Evolutionary conservation across 1,140 invertebrate genomes (phyloP).

Genomic region (Sycophaga agraensis): DNA sequence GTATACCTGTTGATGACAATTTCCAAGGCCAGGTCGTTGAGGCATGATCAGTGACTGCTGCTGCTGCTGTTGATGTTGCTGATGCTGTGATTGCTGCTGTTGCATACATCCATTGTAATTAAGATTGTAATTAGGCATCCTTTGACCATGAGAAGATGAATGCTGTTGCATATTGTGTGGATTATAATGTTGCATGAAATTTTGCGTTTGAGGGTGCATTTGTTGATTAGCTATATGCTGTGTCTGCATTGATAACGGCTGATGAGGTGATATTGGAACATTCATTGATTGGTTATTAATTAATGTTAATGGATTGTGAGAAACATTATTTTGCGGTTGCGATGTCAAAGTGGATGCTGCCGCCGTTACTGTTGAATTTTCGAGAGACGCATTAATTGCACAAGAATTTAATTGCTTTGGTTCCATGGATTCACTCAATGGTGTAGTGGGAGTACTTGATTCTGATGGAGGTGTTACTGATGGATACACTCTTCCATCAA

Average conservation of each 20-base stretch:
- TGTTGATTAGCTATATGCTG: constrained; percentile 43
- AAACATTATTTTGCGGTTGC: constrained; percentile 36
- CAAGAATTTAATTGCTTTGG: constrained; percentile 48
- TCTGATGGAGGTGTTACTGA: constrained; percentile 51
- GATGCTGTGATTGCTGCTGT: too few relatives aligned
- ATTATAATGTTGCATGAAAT: constrained; percentile 46
- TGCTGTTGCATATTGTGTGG: constrained; percentile 45
- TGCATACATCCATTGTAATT: constrained; percentile 43
- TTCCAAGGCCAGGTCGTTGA: constrained; percentile 43
- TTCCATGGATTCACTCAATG: constrained; percentile 41
- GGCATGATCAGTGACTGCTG: constrained; percentile 45
- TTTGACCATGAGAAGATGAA: constrained; percentile 46
- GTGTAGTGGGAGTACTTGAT: constrained; percentile 45
- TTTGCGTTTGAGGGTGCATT: constrained; percentile 39
- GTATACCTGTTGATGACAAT: constrained; percentile 48
- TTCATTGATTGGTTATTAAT: constrained; percentile 37
- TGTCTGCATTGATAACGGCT: constrained; percentile 42
- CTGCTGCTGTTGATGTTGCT: constrained; percentile 34
- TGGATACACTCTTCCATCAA: constrained; percentile 71
- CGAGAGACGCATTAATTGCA: constrained; percentile 34
- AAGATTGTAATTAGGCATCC: constrained; percentile 39
- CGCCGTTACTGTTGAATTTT: constrained; percentile 29
- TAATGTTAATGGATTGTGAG: constrained; percentile 40
- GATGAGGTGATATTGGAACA: constrained; percentile 35
- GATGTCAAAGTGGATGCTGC: constrained; percentile 36